Base-by-base conservation (phyloP, 2,113 vertebrate genomes). In the Chaetorhynchus papuensis region DNA sequence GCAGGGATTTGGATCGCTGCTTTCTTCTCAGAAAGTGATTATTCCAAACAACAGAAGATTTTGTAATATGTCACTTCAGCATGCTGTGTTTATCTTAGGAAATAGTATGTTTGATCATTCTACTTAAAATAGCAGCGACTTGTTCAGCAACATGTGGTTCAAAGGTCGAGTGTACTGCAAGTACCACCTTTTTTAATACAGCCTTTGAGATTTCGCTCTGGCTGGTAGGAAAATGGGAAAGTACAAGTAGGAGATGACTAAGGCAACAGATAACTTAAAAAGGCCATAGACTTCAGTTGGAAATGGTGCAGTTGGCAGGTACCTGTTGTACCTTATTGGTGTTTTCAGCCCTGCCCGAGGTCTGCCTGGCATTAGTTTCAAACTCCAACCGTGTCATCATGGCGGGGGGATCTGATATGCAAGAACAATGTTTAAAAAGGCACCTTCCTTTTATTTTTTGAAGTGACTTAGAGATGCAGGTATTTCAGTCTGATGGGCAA, bases 401-500 rank as follows among this genome's bases (percentile, higher is more conserved):
- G 59, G 63, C 91, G 82, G 75, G 75, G 81, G 68, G 50, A 95
- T 94, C 82, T 93, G 92, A 93, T 90, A 81, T 20, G 52, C 39
- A 70, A 93, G 61, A 93, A 56, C 19, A 63, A 23, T 1, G 1
- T 79, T 92, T 72, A 2, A 82, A 89, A 87, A 79, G 76, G 31
- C 47, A 79, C 31, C 37, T 60, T 76, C 33, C 27, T 90, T 94
- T 52, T 77, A 1, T 90, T 94, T 80, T 83, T 66, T 47, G 4
- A 57, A 71, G 69, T 91, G 91, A 78, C 91, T 89, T 91, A 89
- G 66, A 65, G 63, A 69, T 66, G 68, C 44, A 86, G 68, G 75
- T 54, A 92, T 94, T 88, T 88, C 79, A 61, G 79, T 77, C 83
- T 80, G 90, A 93, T 90, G 80, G 92, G 88, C 79, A 66, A 92